Percentiles rank a stretch among this genome's conserved stretches.
phyloP scores from a whole-genome alignment of 2,797 vertebrate species.

The Rhynchonycteris naso region DNA sequence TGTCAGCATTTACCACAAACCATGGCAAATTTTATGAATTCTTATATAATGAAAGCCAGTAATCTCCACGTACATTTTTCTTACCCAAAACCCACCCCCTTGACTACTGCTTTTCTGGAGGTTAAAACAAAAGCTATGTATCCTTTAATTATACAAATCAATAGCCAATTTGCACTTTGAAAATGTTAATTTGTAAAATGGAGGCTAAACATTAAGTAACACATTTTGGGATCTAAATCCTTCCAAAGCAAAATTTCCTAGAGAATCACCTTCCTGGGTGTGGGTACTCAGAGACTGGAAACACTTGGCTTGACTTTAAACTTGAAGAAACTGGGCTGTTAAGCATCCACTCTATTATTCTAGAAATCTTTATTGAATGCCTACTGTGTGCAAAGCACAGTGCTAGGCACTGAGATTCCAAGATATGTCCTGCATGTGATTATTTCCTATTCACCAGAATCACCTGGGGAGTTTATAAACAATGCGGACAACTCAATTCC shows the following conservation, averaged over 20 bases:
- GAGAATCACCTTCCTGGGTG: background rate
- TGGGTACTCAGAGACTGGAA: background rate
- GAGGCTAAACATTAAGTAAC: background rate
- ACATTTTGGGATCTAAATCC: background rate
- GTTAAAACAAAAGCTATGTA: slow-evolving; percentile 47
- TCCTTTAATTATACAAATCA: slow-evolving; percentile 43
- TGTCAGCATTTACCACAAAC: slow-evolving; percentile 66
- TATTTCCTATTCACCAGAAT: background rate
- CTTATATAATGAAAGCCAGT: slow-evolving; percentile 40
- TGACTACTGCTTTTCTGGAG: background rate
- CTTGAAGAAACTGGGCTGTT: background rate
- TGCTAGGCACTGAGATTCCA: background rate
- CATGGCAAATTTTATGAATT: slow-evolving; percentile 64
- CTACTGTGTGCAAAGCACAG: background rate
- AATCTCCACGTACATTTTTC: background rate
- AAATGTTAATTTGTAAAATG: background rate
- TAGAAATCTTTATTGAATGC: background rate
- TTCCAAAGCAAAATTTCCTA: background rate
- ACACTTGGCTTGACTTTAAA: background rate
- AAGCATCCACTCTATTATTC: background rate
- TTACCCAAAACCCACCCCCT: background rate
- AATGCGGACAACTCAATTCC: background rate
- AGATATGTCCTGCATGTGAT: background rate
- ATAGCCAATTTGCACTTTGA: background rate
- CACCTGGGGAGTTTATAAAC: no score